Percentiles rank a stretch among this genome's conserved stretches.
Evolutionary conservation across 2,888 invertebrate genomes (phyloP).

Genomic region (Pristionchus entomophagus): DNA sequence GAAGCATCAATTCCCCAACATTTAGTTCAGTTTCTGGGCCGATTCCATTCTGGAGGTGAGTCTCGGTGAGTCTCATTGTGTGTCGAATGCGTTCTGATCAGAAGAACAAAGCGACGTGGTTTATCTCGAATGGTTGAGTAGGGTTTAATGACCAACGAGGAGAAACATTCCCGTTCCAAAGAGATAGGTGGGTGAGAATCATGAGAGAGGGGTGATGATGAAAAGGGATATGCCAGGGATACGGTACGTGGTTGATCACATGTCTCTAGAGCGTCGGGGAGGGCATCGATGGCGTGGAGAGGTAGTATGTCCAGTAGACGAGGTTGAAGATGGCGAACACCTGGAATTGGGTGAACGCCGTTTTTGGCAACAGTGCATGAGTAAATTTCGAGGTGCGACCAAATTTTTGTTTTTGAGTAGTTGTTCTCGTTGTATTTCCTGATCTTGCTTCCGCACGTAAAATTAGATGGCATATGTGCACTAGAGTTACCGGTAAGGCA

Average conservation of each 20-base stretch:
- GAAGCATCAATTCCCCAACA: too few species aligned
- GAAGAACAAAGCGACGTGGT: neutral
- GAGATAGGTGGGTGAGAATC: neutral
- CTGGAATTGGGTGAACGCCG: constrained; percentile 51
- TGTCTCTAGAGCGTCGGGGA: neutral
- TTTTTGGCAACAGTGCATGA: neutral
- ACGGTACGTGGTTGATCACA: neutral
- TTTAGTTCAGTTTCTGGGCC: too few species aligned
- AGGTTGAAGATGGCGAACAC: constrained; percentile 70
- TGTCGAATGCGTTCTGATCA: neutral
- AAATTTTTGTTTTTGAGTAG: neutral
- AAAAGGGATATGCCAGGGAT: neutral
- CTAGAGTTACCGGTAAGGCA: too few species aligned
- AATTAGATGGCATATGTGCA: too few species aligned
- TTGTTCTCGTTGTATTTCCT: neutral
- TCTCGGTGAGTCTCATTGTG: neutral
- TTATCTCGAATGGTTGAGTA: neutral
- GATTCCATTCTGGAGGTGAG: neutral
- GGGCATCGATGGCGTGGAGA: constrained; percentile 48
- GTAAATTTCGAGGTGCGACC: too few species aligned
- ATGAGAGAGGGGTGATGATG: constrained; percentile 29
- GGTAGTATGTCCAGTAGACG: constrained; percentile 69
- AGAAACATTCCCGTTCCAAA: neutral
- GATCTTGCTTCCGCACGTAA: too few species aligned
- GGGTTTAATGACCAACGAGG: constrained; percentile 6